These are phyloP conservation scores for Ctenochaetus hawaiiensis DNA, from an alignment of 2,797 vertebrate species.

Conservation along the genomic window DNA sequence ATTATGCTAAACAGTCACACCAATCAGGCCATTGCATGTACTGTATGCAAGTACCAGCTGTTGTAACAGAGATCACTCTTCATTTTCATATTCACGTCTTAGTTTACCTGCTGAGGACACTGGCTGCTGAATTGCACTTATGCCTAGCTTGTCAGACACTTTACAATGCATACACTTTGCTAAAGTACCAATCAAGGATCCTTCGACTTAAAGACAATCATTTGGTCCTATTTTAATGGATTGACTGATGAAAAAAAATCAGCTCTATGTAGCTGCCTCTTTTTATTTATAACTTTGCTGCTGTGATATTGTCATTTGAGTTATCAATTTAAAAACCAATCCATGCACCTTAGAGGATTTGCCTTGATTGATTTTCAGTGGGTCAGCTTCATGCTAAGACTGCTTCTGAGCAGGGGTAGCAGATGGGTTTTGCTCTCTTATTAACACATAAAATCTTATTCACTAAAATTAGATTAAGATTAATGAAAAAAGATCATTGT, in stretches of 20 bases:
- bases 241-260: conserved; percentile 1
- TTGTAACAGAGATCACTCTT: conserved; percentile 59
- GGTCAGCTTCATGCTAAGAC: conserved; percentile 8
- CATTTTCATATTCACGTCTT: conserved; percentile 51
- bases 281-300: conserved; percentile 18
- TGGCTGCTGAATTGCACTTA: neutral
- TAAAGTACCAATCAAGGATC: conserved; percentile 12
- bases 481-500: conserved; percentile 25
- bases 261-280: conserved; percentile 5
- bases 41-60: conserved; percentile 67
- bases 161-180: conserved; percentile 17
- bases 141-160: neutral
- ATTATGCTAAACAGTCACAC: conserved; percentile 71
- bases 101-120: conserved; percentile 54
- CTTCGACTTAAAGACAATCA: neutral
- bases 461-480: conserved; percentile 24
- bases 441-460: conserved; percentile 33
- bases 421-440: conserved; percentile 23
- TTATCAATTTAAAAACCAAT: conserved; percentile 13
- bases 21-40: conserved; percentile 63
- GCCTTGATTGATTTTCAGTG: conserved; percentile 12
- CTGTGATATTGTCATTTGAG: neutral
- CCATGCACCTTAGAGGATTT: conserved; percentile 16
- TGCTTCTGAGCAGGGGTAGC: conserved; percentile 8
- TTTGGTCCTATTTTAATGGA: neutral